Conservation (phyloP, 2,113 vertebrate genomes). For the Ancistrus triradiatus region DNA sequence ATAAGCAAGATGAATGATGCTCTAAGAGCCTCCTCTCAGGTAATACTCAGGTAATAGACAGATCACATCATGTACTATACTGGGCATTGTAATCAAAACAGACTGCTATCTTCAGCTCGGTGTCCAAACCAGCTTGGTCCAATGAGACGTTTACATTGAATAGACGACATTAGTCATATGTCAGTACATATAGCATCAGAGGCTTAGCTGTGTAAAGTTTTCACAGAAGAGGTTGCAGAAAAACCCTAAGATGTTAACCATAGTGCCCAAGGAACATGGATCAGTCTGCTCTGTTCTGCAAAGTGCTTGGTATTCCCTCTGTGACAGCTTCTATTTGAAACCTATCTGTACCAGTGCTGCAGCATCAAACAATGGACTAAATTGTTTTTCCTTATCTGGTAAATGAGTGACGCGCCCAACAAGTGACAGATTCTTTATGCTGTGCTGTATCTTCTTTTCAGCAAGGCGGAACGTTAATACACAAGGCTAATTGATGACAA, state of each 20-base stretch:
- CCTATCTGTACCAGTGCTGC: conserved; percentile 33
- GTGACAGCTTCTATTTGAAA: conserved; percentile 47
- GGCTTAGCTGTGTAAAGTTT: conserved; percentile 25
- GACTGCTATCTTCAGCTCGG: conserved; percentile 34
- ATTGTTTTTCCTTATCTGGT: conserved; percentile 49
- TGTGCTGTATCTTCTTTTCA: conserved; percentile 22
- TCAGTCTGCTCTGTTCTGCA: conserved; percentile 46
- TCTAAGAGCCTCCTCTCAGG: conserved; percentile 34
- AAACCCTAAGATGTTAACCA: conserved; percentile 7
- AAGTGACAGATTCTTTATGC: conserved; percentile 46
- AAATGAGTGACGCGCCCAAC: conserved; percentile 44
- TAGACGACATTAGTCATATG: conserved; percentile 42
- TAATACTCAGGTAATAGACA: conserved; percentile 37
- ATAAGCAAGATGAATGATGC: conserved; percentile 45
- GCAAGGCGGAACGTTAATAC: conserved; percentile 51
- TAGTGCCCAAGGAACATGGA: conserved; percentile 24
- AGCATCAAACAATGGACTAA: conserved; percentile 45
- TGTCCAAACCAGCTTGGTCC: conserved; percentile 26
- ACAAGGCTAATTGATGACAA: conserved; percentile 46
- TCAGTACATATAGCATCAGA: conserved; percentile 21
- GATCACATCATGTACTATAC: conserved; percentile 39
- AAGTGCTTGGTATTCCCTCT: conserved; percentile 37
- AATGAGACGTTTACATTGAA: conserved; percentile 19
- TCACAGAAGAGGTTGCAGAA: conserved; percentile 33
- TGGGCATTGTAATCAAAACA: conserved; percentile 43